Evolutionary conservation across 2,888 invertebrate species (phyloP).

Genomic region (Xylota segnis): DNA sequence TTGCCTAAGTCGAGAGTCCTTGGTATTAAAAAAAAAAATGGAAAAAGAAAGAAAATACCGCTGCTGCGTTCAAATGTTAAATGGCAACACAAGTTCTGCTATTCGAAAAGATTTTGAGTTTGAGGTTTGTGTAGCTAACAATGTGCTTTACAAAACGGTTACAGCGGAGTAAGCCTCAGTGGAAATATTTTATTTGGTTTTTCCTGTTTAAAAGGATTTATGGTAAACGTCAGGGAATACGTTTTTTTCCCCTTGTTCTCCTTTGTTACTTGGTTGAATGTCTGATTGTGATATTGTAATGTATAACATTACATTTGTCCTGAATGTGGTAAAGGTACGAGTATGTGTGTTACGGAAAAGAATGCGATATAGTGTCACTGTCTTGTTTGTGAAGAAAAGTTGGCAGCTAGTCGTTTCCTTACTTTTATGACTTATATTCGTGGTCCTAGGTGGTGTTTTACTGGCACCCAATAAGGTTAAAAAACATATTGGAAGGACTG

Average conservation of each 20-base stretch:
- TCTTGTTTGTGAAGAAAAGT: conserved; percentile 17
- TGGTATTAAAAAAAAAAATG: conserved; percentile 7
- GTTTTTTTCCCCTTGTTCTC: conserved; percentile 20
- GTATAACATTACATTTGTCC: conserved; percentile 45
- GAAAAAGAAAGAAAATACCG: conserved; percentile 1
- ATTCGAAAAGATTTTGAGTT: conserved; percentile 35
- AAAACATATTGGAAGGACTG: neutral
- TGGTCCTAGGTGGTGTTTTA: conserved; percentile 15
- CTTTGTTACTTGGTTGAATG: conserved; percentile 23
- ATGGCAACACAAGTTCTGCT: conserved; percentile 38
- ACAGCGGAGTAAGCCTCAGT: conserved; percentile 53
- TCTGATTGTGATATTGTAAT: conserved; percentile 38
- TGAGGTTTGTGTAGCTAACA: conserved; percentile 16
- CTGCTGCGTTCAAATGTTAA: conserved; percentile 64
- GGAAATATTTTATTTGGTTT: conserved; percentile 63
- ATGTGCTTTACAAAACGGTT: conserved; percentile 64
- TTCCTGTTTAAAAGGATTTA: conserved; percentile 69
- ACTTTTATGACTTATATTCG: conserved; percentile 4
- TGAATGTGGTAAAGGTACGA: neutral
- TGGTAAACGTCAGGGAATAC: conserved; percentile 54
- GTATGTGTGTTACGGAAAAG: neutral
- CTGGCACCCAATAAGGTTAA: neutral
- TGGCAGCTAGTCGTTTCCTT: conserved; percentile 13
- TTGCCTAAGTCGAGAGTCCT: conserved; percentile 43
- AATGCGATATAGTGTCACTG: conserved; percentile 12